Evolutionary conservation across 2,797 vertebrate species (phyloP), one percentile per base, ranked within the genome.

Genomic region (Agapornis canus): DNA sequence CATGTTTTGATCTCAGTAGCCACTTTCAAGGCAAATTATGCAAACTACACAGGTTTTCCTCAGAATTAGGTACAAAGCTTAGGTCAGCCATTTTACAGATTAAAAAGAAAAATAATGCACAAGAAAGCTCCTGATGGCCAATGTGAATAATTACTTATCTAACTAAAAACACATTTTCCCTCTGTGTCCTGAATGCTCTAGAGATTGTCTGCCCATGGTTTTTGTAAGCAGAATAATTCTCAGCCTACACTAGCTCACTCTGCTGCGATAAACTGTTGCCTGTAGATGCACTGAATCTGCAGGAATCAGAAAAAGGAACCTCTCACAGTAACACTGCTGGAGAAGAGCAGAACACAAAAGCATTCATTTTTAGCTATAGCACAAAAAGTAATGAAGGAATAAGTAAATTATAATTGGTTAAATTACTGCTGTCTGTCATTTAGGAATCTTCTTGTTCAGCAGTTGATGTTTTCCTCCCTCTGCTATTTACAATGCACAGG

Each of bases 351-450:
- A 73, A 48, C 22, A 60, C 26, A 65, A 86, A 75, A 22, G 1
- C 11, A 37, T 64, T 80, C 23, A 52, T 95, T 87, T 91, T 91
- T 45, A 80, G n/a, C 70, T 49, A n/a, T 6, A 54, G 27, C 11
- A 5, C 39, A 91, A 56, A 17, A 5, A 83, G 25, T 42, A 92
- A 82, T 27, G 19, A 85, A 72, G 29, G 40, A 76, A 85, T 71
- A 72, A 93, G 82, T 66, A 73, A 96, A 35, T 81, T 69, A 60
- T n/a, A 78, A 56, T 37, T 77, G 16, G 49, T 87, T 92, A 71
- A 87, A 75, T 78, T 95, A 81, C 63, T 77, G 48, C 91, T 71
- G 52, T 31, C 19, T 60, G 7, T 86, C 42, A 86, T 54, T 91
- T 76, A 64, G 42, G 35, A 90, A 71, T 29, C 32, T 52, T 78